phyloP scores from a whole-genome alignment of 2,888 invertebrate genomes.

The Eupithecia inturbata region DNA sequence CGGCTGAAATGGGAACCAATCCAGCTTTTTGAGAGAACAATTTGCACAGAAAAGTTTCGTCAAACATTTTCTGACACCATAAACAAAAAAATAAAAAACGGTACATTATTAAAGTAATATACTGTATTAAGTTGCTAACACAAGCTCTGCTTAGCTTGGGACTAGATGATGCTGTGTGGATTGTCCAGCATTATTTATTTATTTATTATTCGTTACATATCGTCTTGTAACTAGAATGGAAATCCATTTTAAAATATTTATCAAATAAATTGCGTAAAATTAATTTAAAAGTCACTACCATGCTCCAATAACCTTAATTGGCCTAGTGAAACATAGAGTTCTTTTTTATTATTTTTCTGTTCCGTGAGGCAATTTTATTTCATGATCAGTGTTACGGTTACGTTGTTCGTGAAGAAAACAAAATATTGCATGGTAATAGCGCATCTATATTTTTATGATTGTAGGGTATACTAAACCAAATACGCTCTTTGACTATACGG shows the following conservation, averaged over 20 bases:
- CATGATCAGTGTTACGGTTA: background rate
- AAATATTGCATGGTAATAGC: background rate
- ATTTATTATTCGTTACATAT: background rate
- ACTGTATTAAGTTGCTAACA: no score
- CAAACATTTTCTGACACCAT: background rate
- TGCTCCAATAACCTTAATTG: background rate
- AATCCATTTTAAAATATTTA: background rate
- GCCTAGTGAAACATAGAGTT: background rate
- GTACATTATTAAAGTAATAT: no score
- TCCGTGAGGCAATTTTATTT: background rate
- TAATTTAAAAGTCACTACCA: background rate
- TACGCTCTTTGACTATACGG: no score
- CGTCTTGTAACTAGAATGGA: background rate
- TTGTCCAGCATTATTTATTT: no score
- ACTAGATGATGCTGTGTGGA: no score
- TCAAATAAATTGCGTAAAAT: background rate
- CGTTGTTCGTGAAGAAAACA: background rate
- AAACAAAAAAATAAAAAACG: no score
- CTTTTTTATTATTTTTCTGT: background rate
- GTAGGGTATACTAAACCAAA: no score
- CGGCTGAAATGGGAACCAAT: background rate
- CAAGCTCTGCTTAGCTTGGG: no score
- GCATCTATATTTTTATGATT: no score
- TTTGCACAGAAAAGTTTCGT: background rate
- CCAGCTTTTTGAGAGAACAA: slow-evolving; percentile 1